Conservation (phyloP, 2,113 vertebrate species). For the Spea bombifrons region DNA sequence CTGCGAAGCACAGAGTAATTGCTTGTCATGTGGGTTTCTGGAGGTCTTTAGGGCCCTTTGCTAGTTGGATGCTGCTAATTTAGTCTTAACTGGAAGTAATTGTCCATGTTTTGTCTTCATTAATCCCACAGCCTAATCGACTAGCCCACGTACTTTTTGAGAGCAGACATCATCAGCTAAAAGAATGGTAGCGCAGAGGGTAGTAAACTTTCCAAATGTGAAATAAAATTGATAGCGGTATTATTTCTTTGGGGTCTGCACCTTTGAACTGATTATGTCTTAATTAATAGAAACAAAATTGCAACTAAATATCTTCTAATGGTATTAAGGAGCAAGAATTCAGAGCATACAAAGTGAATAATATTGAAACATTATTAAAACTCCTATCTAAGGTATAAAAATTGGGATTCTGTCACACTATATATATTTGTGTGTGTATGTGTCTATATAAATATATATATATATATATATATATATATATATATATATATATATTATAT, state of each 20-base stretch:
- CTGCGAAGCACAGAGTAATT: constrained; percentile 32
- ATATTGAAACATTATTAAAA: too few relatives aligned
- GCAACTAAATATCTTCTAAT: too few relatives aligned
- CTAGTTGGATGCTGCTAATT: constrained; percentile 21
- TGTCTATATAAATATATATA: too few relatives aligned
- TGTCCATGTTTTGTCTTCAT: constrained; percentile 36
- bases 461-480: too few relatives aligned
- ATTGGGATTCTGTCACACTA: too few relatives aligned
- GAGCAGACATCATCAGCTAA: constrained; percentile 31
- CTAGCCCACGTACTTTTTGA: constrained; percentile 22
- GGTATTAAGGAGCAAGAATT: too few relatives aligned
- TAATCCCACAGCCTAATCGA: constrained; percentile 22
- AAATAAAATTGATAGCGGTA: neutral
- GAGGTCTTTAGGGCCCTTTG: constrained; percentile 2
- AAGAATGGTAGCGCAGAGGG: neutral
- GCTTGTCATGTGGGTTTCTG: constrained; percentile 9
- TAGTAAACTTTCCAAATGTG: neutral
- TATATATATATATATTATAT: too few relatives aligned
- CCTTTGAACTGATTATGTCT: neutral
- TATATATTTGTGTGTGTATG: too few relatives aligned
- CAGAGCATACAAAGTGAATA: too few relatives aligned
- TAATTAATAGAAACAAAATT: too few relatives aligned
- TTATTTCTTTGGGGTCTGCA: neutral
- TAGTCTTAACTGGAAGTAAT: constrained; percentile 23
- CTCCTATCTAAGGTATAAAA: too few relatives aligned